Evolutionary conservation across 2,888 invertebrate genomes (phyloP).

Genomic region (Caenorhabditis sp.): DNA sequence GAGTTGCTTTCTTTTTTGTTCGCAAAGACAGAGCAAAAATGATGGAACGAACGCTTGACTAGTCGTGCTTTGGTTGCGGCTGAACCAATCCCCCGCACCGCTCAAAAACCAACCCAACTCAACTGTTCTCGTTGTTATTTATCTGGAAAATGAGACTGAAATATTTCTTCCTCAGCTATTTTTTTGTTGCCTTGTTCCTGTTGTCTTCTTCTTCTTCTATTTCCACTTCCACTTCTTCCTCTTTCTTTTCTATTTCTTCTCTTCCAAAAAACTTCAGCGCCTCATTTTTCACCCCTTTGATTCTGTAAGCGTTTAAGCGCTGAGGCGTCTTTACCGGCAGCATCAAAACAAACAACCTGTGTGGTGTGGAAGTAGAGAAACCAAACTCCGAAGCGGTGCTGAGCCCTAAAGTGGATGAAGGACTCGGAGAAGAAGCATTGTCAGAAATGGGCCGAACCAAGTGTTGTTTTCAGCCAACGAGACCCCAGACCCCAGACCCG

Average conservation of each 20-base stretch:
- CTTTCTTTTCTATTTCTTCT: slow-evolving; percentile 12
- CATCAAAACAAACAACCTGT: slow-evolving; percentile 53
- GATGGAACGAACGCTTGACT: slow-evolving; percentile 35
- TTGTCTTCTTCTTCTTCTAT: slow-evolving; percentile 7
- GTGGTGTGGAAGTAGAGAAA: slow-evolving; percentile 22
- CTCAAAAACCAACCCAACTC: slow-evolving; percentile 20
- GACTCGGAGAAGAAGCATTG: slow-evolving; percentile 31
- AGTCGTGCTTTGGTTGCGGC: slow-evolving; percentile 7
- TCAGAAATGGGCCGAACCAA: slow-evolving; percentile 21
- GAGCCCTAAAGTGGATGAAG: slow-evolving; percentile 26
- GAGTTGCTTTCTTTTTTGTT: slow-evolving; percentile 19
- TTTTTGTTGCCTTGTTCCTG: too few relatives aligned
- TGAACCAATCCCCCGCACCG: neutral
- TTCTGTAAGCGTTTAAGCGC: slow-evolving; percentile 52
- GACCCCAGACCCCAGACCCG: slow-evolving; percentile 53
- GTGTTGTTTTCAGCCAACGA: slow-evolving; percentile 51
- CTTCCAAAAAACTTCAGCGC: slow-evolving; percentile 25
- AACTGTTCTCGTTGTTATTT: slow-evolving; percentile 30
- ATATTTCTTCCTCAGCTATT: slow-evolving; percentile 13
- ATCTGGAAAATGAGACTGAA: slow-evolving; percentile 15
- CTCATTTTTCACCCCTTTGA: slow-evolving; percentile 45
- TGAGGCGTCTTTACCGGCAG: too few relatives aligned
- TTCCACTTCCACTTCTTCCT: slow-evolving; percentile 2
- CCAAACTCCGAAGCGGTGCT: slow-evolving; percentile 19
- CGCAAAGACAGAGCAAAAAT: too few relatives aligned